Evolutionary conservation across 2,888 invertebrate genomes (phyloP), one percentile per base, ranked within the genome.

Genomic region (Xylophagus ater): DNA sequence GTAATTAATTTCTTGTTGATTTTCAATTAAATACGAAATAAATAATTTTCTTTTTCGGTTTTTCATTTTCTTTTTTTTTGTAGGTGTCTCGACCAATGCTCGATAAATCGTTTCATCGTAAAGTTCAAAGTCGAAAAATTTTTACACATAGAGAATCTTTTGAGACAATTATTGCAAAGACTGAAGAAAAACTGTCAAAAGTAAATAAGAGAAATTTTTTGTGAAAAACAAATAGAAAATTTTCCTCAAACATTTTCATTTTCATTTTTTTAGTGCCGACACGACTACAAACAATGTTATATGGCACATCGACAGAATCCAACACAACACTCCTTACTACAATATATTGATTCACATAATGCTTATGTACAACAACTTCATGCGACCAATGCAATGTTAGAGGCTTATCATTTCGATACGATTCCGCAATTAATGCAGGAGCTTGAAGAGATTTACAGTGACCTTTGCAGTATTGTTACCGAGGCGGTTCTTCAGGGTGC

Each of bases 341-440:
- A 77, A 40, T 90, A 92, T 66, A 81, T 89, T 60, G 89, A 90
- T 59, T 79, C 86, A 10, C 93, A 94, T 69, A 94, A 94, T 68
- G 82, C 81, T 47, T 93, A 93, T 67, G 82, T 94, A 45, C 86
- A 90, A 52, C 92, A 93, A 59, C 68, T 94, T 48, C 82, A 86
- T 50, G 88, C 92, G 31, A 88, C 90, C 49, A 94, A 94, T 60
- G 87, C 88, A 24, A 88, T 92, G 78, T 73, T 89, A 50, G 89
- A 90, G 53, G 81, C 85, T 57, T 94, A 89, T 66, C 79, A 87
- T 58, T 76, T 76, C 50, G 78, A 83, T 53, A 87, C 87, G 42
- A 70, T 94, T 55, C 93, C 93, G 4, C 81, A 83, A 50, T 74
- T 93, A 53, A 74, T 78, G 52, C 77, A 90, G 81, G 93, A 93